Percentiles rank a stretch among this genome's conserved stretches.
phyloP scores from a whole-genome alignment of 2,113 vertebrate species.

The Gymnarchus niloticus region DNA sequence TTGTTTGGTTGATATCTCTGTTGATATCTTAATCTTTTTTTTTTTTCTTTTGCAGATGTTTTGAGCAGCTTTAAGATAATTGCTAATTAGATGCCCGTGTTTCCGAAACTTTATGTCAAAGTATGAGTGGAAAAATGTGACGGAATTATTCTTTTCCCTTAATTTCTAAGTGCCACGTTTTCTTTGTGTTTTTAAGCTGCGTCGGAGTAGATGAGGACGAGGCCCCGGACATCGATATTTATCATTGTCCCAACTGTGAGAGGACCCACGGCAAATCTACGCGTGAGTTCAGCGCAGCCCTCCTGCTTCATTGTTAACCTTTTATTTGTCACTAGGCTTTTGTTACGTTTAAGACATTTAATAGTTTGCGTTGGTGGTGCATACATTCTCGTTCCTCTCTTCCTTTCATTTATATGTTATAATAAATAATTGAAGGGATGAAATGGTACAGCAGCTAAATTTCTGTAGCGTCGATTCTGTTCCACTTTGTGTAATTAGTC shows the following conservation, averaged over 20 bases:
- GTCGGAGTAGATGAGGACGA: conserved; percentile 95
- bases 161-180: neutral
- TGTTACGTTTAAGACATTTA: neutral
- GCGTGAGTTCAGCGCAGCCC: conserved; percentile 64
- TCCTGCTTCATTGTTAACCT: no score
- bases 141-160: neutral
- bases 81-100: neutral
- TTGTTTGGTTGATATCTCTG: neutral
- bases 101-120: neutral
- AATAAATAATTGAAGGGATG: conserved; percentile 1
- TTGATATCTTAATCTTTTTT: neutral
- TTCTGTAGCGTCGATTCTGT: neutral
- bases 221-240: conserved; percentile 93
- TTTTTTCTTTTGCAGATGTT: neutral
- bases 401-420: neutral
- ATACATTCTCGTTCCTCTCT: neutral
- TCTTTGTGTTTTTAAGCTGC: conserved; percentile 67
- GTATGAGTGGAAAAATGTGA: neutral
- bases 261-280: conserved; percentile 94
- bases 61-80: neutral
- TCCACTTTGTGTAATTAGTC: neutral
- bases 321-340: neutral
- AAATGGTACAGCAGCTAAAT: neutral
- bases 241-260: conserved; percentile 97
- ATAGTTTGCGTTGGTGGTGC: neutral